A percentile compares a stretch with the other conserved stretches of the same genome.
Evolutionary conservation across 2,113 vertebrate species (phyloP).

Genomic region (Fregetta grallaria): DNA sequence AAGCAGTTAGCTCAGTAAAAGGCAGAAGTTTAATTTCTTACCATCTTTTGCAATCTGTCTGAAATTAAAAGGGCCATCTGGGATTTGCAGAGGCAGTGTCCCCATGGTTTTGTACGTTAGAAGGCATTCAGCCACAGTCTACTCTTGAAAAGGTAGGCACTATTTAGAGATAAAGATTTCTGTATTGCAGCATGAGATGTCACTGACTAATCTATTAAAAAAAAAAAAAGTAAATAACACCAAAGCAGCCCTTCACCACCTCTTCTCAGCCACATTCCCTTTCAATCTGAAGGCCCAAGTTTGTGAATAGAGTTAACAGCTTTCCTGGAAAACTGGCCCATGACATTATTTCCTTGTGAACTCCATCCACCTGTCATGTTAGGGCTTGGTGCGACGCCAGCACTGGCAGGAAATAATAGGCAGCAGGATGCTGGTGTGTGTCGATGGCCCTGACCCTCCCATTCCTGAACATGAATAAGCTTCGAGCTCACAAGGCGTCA

Average conservation of each 20-base stretch:
- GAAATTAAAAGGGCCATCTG: neutral
- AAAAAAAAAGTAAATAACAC: neutral
- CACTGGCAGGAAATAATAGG: conserved; percentile 85
- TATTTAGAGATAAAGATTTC: neutral
- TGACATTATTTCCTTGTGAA: conserved; percentile 81
- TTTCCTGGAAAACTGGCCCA: conserved; percentile 82
- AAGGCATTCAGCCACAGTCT: neutral
- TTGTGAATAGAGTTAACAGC: conserved; percentile 74
- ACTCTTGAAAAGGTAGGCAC: neutral
- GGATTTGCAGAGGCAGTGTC: neutral
- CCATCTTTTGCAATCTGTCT: neutral
- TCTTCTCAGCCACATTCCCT: conserved; percentile 44
- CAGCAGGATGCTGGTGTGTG: conserved; percentile 84
- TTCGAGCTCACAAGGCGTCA: conserved; percentile 61
- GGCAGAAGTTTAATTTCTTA: neutral
- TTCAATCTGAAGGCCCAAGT: conserved; percentile 43
- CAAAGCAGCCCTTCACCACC: neutral
- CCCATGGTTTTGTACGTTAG: neutral
- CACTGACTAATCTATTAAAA: neutral
- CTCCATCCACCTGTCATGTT: conserved; percentile 85
- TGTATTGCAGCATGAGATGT: neutral
- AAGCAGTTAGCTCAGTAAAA: neutral
- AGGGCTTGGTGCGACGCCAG: conserved; percentile 76
- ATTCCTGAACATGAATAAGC: conserved; percentile 83
- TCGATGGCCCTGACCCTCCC: conserved; percentile 83